These are phyloP conservation scores for Callosobruchus maculatus DNA, from an alignment of 2,888 invertebrate genomes.

Conservation along the genomic window DNA sequence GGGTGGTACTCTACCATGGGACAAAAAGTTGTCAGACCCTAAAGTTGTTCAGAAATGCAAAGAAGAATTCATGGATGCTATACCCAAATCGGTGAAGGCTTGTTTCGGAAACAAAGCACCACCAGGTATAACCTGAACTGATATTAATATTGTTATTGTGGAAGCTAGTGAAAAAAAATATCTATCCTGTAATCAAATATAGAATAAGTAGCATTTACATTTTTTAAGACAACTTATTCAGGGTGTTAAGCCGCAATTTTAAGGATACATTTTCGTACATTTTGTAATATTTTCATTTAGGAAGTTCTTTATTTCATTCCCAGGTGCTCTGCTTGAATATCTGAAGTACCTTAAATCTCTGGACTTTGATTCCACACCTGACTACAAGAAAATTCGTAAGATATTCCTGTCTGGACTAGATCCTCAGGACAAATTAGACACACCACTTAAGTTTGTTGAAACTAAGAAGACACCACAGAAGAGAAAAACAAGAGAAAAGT, in stretches of 20 bases:
- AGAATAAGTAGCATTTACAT: no score
- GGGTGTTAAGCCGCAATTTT: no score
- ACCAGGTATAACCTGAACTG: slow-evolving; percentile 20
- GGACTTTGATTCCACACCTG: slow-evolving; percentile 67
- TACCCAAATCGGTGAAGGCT: slow-evolving; percentile 22
- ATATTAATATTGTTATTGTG: no score
- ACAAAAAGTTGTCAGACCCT: slow-evolving; percentile 60
- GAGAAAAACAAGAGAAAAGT: not conserved
- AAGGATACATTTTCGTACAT: no score
- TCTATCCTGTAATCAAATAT: no score
- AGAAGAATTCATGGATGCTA: slow-evolving; percentile 59
- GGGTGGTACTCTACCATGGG: slow-evolving; percentile 82
- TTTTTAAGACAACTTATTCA: no score
- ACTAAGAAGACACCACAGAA: slow-evolving; percentile 7
- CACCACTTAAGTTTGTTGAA: slow-evolving; percentile 58
- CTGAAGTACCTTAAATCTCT: slow-evolving; percentile 66
- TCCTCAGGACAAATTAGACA: slow-evolving; percentile 55
- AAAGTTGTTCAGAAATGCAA: slow-evolving; percentile 65
- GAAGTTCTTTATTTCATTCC: no score
- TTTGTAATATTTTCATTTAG: no score
- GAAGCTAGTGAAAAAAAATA: no score
- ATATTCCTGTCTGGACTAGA: slow-evolving; percentile 63
- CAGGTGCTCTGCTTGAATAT: slow-evolving; percentile 61
- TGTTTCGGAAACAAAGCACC: slow-evolving; percentile 25
- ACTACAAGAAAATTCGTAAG: slow-evolving; percentile 68